A percentile compares a stretch with the other conserved stretches of the same genome.
Evolutionary conservation across 37 sponge, comb jelly and placozoan species (phyloP).

Genomic region (Aplysina aerophoba): DNA sequence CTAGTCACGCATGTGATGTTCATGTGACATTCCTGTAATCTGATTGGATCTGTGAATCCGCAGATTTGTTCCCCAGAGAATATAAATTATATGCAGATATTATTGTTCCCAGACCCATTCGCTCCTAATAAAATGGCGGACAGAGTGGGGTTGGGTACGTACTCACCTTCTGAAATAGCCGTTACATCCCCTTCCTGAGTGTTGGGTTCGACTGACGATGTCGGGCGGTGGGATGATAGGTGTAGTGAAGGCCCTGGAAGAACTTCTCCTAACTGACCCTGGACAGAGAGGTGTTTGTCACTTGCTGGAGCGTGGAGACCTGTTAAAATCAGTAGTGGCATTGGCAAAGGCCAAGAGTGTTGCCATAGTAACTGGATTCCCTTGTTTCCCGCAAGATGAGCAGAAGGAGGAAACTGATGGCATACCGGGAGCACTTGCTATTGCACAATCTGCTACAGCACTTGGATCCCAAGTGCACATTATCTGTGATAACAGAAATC

Average conservation of each 20-base stretch:
- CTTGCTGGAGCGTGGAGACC: conserved; percentile 54
- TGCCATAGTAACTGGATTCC: conserved; percentile 47
- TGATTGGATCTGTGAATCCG: too few species aligned
- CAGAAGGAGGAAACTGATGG: conserved; percentile 85
- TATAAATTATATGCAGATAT: too few species aligned
- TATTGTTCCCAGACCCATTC: too few species aligned
- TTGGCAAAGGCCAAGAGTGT: conserved; percentile 73
- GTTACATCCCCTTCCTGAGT: too few species aligned
- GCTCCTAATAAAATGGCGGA: too few species aligned
- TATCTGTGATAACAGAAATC: not conserved
- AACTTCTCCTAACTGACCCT: conserved; percentile 66
- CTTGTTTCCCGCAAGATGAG: not conserved
- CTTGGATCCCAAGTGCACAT: conserved; percentile 36
- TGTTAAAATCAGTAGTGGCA: conserved; percentile 55
- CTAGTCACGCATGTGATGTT: too few species aligned
- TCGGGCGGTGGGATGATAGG: too few species aligned
- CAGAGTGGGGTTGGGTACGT: too few species aligned
- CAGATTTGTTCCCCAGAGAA: too few species aligned
- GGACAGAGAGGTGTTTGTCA: conserved; percentile 29
- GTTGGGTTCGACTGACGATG: too few species aligned
- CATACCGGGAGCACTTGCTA: conserved; percentile 72
- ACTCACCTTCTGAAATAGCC: too few species aligned
- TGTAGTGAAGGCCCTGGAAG: conserved; percentile 38
- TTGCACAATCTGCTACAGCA: conserved; percentile 59
- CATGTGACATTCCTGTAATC: too few species aligned